phyloP scores from a whole-genome alignment of 2,113 vertebrate species.

The Oxygymnocypris stewartii region DNA sequence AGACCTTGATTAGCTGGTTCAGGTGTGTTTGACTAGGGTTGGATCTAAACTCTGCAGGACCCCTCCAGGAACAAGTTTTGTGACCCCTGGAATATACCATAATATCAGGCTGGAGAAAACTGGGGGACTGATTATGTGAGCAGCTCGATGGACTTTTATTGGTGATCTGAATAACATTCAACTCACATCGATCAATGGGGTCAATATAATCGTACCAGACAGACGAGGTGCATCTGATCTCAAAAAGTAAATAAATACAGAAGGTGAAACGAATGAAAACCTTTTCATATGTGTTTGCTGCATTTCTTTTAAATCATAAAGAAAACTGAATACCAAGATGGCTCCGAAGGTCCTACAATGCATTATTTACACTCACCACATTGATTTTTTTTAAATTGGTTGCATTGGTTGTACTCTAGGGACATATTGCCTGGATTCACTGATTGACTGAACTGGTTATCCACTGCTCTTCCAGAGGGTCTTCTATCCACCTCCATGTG shows the following conservation, averaged over 20 bases:
- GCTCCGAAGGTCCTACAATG: background rate
- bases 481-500: slow-evolving; percentile 8
- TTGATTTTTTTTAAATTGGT: slow-evolving; percentile 19
- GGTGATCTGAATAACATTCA: background rate
- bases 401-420: slow-evolving; percentile 10
- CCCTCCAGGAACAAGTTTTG: too few species aligned
- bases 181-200: background rate
- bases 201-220: background rate
- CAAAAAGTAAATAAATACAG: slow-evolving; percentile 14
- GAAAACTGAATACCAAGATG: background rate
- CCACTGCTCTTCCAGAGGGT: background rate
- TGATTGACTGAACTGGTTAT: slow-evolving; percentile 31
- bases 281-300: background rate
- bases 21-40: too few species aligned
- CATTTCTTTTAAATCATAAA: slow-evolving; percentile 5
- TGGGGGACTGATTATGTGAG: background rate
- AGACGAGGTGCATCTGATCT: background rate
- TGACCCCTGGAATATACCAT: too few species aligned
- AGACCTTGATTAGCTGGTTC: too few species aligned
- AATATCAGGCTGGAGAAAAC: background rate
- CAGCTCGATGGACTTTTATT: background rate
- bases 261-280: background rate
- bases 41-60: too few species aligned
- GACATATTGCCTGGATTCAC: background rate
- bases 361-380: slow-evolving; percentile 34